phyloP scores from a whole-genome alignment of 2,888 invertebrate species.

The Parelbella ahira region DNA sequence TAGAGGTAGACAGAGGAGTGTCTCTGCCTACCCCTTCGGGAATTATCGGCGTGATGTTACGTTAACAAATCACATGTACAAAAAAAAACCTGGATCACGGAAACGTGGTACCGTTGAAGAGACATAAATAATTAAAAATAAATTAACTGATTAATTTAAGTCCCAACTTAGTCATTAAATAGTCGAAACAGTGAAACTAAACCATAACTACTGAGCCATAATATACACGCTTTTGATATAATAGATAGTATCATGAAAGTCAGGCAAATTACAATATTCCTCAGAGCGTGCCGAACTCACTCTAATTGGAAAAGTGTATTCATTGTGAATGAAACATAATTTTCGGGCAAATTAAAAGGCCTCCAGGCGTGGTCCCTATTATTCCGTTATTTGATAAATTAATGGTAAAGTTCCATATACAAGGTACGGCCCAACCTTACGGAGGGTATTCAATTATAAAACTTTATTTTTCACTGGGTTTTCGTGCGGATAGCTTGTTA shows the following conservation, averaged over 20 bases:
- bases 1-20: no score
- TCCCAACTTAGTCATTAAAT: no score
- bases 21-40: no score
- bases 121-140: no score
- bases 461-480: neutral
- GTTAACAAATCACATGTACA: no score
- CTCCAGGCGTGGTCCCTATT: conserved; percentile 7
- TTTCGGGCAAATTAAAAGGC: conserved; percentile 14
- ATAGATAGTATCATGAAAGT: conserved; percentile 2
- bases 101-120: no score
- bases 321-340: conserved; percentile 19
- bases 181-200: no score
- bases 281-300: conserved; percentile 16
- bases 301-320: conserved; percentile 22
- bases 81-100: no score
- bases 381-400: conserved; percentile 18
- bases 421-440: neutral
- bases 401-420: conserved; percentile 9
- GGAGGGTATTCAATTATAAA: neutral
- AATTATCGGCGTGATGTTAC: no score
- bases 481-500: neutral
- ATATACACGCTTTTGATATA: neutral
- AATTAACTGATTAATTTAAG: no score
- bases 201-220: no score
- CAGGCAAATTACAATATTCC: conserved; percentile 16